Evolutionary conservation across 2,888 invertebrate species (phyloP), one percentile per base, ranked within the genome.

Genomic region (Epistrophe eligans): DNA sequence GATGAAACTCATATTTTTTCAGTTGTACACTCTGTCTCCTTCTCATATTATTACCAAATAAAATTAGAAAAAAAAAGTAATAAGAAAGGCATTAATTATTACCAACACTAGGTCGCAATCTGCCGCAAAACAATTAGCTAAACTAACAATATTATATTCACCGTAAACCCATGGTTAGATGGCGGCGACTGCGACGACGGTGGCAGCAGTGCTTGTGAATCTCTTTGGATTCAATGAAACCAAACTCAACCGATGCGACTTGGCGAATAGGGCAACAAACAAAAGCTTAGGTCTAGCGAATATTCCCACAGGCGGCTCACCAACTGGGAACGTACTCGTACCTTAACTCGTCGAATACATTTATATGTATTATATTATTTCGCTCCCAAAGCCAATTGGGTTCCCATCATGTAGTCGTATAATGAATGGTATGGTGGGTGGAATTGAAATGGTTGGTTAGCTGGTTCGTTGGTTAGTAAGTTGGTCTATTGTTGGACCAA

Each of bases 61-160:
- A 57, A 58, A 35, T 24, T 24, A 24, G 3, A 24, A 24, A 24
- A 24, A 73, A 60, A 48, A 73, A 50, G 35, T 67, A 57, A 74
- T 60, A 79, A 79, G 64, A 74, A 67, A 70, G 10, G 58, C 71
- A 84, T 84, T 67, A 84, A 84, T 80, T 84, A 84, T 80, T 84
- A 72, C 64, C 76, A 79, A 71, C 74, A 72, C 84, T 74, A 62
- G 62, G 50, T 66, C 79, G 58, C 71, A 84, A 79, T 80, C 66
- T 84, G 67, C 79, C 84, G 64, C 84, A 84, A 84, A 80, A 84
- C 84, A 84, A 84, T 84, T 84, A 84, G 62, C 79, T 64, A 79
- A 67, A 76, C 57, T 15, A 67, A 67, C 67, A 67, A 50, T 50
- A 50, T 66, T 35, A 35, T 35, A 48, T 66, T 32, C 48, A 8